Evolutionary conservation across 1,140 invertebrate genomes (phyloP), one percentile per base, ranked within the genome.

Genomic region (Tetraneura akinire): DNA sequence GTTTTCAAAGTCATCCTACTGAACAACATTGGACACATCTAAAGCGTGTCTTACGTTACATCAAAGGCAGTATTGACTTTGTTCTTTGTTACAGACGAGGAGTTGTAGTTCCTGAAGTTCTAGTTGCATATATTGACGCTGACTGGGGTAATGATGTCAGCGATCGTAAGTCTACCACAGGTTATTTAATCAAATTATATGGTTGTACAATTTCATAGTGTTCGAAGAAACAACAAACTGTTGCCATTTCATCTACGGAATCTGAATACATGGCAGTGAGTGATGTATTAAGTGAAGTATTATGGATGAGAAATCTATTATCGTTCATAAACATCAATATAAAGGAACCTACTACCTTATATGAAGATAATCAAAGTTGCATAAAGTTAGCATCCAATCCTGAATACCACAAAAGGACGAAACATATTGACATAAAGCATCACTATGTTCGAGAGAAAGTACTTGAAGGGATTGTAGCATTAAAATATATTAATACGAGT

Each of bases 1-100:
- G 85, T 66, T 85, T 80, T 80, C 84, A 85, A 81, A 42, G 80
- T 23, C 80, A 73, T 47, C 82, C 83, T 14, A 80, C 64, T 81
- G 76, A 83, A 64, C 70, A 81, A 51, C 51, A 84, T 37, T 83
- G 84, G 83, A 80, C 83, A 37, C 57, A 80, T 26, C 81, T 83
- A n/a, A 85, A 83, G 80, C 29, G 83, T 14, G 81, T 84, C 53
- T 32, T 84, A 45, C 82, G 81, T 60, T 85, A 85, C 55, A n/a
- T 85, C 18, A 84, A 83, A 76, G 83, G 82, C 0, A 85, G 82
- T 29, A 21, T 53, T 57, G 18, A 82, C 74, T 62, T 76, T 26
- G 83, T 82, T 11, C 42, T 85, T 16, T 21, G 21, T 21, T 84
- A 80, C 84, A 66, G 64, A 83, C 83, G 80, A 81, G 76, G 42